Conservation (phyloP, 2,888 invertebrate genomes). For the Sinohyriopsis cumingii region DNA sequence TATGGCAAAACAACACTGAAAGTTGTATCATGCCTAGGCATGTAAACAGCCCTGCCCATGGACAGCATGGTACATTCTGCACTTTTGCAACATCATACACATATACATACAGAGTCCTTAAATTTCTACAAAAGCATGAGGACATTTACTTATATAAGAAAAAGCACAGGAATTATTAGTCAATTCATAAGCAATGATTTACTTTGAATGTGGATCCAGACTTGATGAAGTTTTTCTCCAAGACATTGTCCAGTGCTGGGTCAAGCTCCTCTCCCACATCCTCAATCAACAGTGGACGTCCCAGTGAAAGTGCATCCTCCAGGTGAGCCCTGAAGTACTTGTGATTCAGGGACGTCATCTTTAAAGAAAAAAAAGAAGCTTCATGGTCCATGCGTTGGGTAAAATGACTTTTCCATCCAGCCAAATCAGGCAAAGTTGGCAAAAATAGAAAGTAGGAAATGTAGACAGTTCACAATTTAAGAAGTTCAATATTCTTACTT, state of each 20-base stretch:
- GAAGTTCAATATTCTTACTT: too few relatives aligned
- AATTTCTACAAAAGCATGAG: too few relatives aligned
- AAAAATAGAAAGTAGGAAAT: background rate
- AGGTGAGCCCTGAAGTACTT: constrained; percentile 95
- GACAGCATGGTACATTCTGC: too few relatives aligned
- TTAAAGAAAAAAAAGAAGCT: constrained; percentile 24
- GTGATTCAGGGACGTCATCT: constrained; percentile 95
- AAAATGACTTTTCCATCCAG: background rate
- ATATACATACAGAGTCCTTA: too few relatives aligned
- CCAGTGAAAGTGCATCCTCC: constrained; percentile 89
- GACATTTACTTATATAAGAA: too few relatives aligned
- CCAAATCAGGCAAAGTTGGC: background rate
- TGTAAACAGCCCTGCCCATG: too few relatives aligned
- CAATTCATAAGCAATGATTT: background rate
- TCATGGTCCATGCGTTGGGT: background rate
- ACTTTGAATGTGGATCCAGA: constrained; percentile 94
- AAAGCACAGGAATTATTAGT: too few relatives aligned
- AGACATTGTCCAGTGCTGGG: constrained; percentile 95
- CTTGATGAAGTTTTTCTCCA: constrained; percentile 98
- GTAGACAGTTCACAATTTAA: too few relatives aligned
- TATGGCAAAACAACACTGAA: too few relatives aligned
- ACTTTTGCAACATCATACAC: too few relatives aligned
- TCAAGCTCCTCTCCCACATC: constrained; percentile 95
- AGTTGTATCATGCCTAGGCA: too few relatives aligned
- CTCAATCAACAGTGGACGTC: constrained; percentile 92